These are phyloP conservation scores for Onthophagus sagittarius DNA, from an alignment of 2,888 invertebrate genomes.

Conservation along the genomic window DNA sequence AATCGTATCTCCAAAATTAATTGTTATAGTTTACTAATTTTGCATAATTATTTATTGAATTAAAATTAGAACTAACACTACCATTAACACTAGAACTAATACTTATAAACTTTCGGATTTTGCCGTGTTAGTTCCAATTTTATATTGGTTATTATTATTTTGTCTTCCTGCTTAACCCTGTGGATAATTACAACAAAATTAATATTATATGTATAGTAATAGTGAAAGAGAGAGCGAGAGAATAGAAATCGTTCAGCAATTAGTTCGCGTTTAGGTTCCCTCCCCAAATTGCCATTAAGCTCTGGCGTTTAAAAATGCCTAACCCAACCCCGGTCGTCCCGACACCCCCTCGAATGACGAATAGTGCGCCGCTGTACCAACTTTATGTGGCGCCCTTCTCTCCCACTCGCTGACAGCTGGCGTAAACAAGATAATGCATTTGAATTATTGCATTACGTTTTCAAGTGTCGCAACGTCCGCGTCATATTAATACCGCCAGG, in stretches of 20 bases:
- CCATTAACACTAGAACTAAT: too few relatives aligned
- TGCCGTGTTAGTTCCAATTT: too few relatives aligned
- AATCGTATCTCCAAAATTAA: too few relatives aligned
- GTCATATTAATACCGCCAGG: slow-evolving; percentile 26
- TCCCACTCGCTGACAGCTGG: slow-evolving; percentile 30
- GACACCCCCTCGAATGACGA: not conserved
- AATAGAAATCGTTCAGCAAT: not conserved
- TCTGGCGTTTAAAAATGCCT: not conserved
- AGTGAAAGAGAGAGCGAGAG: not conserved
- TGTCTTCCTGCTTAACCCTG: too few relatives aligned
- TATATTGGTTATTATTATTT: too few relatives aligned
- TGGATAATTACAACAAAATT: too few relatives aligned
- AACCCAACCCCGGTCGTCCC: not conserved
- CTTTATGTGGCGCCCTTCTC: not conserved
- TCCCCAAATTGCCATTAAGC: not conserved
- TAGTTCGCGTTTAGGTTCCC: not conserved
- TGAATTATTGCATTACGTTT: slow-evolving; percentile 30
- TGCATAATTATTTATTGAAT: too few relatives aligned
- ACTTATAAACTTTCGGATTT: too few relatives aligned
- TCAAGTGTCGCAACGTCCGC: slow-evolving; percentile 29
- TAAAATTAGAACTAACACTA: too few relatives aligned
- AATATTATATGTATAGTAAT: not conserved
- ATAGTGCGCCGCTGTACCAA: not conserved
- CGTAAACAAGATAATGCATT: slow-evolving; percentile 31
- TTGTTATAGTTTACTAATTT: too few relatives aligned